These are phyloP conservation scores for Colius striatus DNA, from an alignment of 2,113 vertebrate species.

Conservation along the genomic window DNA sequence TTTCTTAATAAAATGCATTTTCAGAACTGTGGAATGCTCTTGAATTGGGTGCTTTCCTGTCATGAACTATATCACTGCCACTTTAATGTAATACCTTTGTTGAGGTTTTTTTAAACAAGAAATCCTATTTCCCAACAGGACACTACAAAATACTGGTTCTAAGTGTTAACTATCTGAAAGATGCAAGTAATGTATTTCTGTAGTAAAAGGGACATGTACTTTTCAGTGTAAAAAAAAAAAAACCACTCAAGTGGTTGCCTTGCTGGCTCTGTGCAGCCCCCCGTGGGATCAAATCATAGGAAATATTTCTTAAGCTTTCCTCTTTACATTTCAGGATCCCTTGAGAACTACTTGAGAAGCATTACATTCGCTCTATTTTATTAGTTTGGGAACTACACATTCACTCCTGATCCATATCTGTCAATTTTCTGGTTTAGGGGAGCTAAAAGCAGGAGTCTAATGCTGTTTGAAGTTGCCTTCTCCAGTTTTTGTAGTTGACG, in stretches of 20 bases:
- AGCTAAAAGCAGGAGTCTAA: neutral
- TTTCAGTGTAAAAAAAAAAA: neutral
- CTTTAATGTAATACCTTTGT: neutral
- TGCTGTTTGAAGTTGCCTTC: neutral
- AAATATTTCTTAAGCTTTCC: neutral
- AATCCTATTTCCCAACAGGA: neutral
- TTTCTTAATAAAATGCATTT: constrained; percentile 49
- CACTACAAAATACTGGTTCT: neutral
- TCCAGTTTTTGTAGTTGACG: neutral
- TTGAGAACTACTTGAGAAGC: neutral
- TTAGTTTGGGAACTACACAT: neutral
- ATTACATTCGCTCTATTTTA: neutral
- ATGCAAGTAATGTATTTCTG: neutral
- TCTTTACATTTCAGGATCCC: neutral
- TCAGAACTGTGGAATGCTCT: neutral
- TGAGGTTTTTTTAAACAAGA: neutral
- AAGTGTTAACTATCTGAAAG: neutral
- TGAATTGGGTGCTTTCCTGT: neutral
- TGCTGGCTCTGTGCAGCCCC: neutral
- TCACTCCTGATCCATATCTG: neutral
- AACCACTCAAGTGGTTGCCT: neutral
- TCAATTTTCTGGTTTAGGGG: neutral
- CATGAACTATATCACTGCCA: neutral
- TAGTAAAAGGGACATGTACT: neutral
- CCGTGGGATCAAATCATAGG: neutral